Conservation (phyloP, 2,888 invertebrate genomes). For the Conchocele bisecta region DNA sequence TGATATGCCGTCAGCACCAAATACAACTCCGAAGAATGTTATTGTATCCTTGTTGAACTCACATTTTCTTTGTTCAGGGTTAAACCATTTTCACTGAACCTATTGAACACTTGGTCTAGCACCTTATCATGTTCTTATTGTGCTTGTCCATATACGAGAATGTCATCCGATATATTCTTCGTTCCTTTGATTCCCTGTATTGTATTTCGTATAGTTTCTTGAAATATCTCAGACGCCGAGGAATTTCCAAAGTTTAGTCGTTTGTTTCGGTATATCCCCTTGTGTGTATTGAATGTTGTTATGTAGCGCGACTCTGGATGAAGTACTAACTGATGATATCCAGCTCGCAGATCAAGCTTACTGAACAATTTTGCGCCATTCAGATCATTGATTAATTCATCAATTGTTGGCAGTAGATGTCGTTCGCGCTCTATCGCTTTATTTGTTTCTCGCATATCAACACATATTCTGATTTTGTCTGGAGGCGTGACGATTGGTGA, state of each 20-base stretch:
- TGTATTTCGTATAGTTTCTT: constrained; percentile 80
- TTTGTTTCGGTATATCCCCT: constrained; percentile 62
- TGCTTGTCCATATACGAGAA: constrained; percentile 75
- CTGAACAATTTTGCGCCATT: constrained; percentile 60
- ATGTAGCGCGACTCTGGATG: constrained; percentile 63
- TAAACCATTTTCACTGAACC: constrained; percentile 43
- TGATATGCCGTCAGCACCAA: constrained; percentile 38
- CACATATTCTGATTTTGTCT: constrained; percentile 59
- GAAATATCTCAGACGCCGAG: no score
- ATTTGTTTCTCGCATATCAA: constrained; percentile 65
- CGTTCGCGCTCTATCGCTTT: constrained; percentile 56
- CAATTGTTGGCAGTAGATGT: constrained; percentile 57
- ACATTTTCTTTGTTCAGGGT: constrained; percentile 76
- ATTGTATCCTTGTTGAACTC: constrained; percentile 42
- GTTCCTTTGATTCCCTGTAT: constrained; percentile 77
- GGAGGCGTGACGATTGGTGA: constrained; percentile 56
- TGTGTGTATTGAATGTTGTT: constrained; percentile 60
- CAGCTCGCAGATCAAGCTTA: constrained; percentile 58
- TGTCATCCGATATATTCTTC: constrained; percentile 81
- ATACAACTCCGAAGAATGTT: constrained; percentile 51
- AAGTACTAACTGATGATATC: constrained; percentile 64
- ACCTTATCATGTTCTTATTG: constrained; percentile 72
- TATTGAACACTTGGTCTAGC: constrained; percentile 62
- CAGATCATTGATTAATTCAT: constrained; percentile 60
- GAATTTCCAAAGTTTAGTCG: constrained; percentile 61